Evolutionary conservation across 2,888 invertebrate genomes (phyloP).

Genomic region (Unio delphinus): DNA sequence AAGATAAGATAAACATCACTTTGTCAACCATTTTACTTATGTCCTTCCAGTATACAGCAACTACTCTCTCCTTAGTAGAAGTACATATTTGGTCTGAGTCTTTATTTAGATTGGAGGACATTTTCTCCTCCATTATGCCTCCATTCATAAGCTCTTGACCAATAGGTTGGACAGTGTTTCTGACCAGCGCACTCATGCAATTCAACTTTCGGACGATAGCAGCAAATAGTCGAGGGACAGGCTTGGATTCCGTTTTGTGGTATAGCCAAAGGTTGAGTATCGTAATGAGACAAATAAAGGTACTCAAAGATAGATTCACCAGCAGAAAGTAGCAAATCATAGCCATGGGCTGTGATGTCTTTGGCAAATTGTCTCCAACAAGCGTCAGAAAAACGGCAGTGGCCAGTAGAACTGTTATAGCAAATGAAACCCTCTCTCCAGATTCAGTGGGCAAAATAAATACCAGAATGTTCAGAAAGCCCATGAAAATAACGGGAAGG

Average conservation of each 20-base stretch:
- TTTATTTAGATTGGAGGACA: no score
- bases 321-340: conserved; percentile 21
- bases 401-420: conserved; percentile 24
- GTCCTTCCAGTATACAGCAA: no score
- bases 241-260: conserved; percentile 13
- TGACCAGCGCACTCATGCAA: no score
- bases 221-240: conserved; percentile 5
- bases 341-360: conserved; percentile 22
- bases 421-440: conserved; percentile 24
- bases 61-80: no score
- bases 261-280: conserved; percentile 14
- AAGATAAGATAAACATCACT: no score
- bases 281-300: conserved; percentile 13
- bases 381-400: conserved; percentile 25
- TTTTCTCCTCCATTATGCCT: no score
- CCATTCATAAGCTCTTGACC: no score
- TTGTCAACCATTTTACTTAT: no score
- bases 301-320: conserved; percentile 9
- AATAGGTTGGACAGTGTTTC: no score
- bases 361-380: conserved; percentile 24
- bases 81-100: no score
- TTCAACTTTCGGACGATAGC: no score
- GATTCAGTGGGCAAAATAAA: conserved; percentile 20
- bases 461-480: conserved; percentile 16
- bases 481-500: conserved; percentile 22